These are phyloP conservation scores for Bubalus kerabau DNA, from an alignment of 2,113 vertebrate species.

Conservation along the genomic window DNA sequence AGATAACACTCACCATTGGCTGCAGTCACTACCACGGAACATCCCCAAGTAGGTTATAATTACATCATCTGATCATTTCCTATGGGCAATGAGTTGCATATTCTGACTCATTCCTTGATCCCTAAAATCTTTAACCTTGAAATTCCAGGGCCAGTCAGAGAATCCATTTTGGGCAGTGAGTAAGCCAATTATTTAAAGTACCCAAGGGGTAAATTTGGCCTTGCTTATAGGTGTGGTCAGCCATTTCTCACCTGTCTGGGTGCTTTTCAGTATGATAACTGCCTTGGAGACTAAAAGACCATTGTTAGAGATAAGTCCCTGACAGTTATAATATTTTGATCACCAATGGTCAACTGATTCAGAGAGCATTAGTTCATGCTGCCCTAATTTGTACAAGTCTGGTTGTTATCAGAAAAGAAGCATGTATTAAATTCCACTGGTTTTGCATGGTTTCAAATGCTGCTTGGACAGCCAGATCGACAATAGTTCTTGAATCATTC, in stretches of 20 bases:
- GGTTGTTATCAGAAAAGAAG: neutral
- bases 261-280: neutral
- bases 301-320: neutral
- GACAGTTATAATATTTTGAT: neutral
- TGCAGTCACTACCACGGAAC: neutral
- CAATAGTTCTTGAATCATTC: neutral
- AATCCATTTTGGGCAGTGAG: neutral
- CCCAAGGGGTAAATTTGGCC: neutral
- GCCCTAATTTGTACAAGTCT: neutral
- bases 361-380: neutral
- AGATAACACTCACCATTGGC: neutral
- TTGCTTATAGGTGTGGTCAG: neutral
- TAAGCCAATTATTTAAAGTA: neutral
- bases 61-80: neutral
- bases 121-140: neutral
- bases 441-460: neutral
- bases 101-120: neutral
- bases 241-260: neutral
- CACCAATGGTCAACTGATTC: neutral
- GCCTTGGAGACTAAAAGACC: neutral
- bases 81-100: neutral
- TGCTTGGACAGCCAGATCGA: neutral
- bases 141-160: neutral
- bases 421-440: neutral
- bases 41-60: neutral